Percentiles rank a stretch among this genome's conserved stretches.
phyloP scores from a whole-genome alignment of 2,797 vertebrate species.

The Ammospiza maritima region DNA sequence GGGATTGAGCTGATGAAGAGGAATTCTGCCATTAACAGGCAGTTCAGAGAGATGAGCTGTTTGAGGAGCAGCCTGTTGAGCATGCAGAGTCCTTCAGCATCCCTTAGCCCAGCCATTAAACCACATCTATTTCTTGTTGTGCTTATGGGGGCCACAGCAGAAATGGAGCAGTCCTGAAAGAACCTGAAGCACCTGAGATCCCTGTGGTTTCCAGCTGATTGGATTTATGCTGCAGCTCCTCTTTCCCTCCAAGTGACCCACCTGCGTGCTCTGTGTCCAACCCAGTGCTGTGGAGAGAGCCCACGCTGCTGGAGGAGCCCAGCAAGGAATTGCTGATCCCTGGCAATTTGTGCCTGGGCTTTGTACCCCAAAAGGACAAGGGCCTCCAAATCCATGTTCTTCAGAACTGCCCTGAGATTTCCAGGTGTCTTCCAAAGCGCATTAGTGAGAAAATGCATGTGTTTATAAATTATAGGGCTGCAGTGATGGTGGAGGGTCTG shows the following conservation, averaged over 20 bases:
- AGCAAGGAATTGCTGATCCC: background rate
- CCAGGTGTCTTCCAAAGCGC: accelerated
- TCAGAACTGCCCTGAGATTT: background rate
- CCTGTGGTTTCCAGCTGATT: background rate
- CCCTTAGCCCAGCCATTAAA: background rate
- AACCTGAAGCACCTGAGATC: background rate
- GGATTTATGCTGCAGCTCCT: background rate
- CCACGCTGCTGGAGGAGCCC: accelerated
- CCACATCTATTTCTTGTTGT: background rate
- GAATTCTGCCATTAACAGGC: background rate
- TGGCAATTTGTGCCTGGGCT: accelerated
- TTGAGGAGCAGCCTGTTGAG: background rate
- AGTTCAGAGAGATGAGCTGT: background rate
- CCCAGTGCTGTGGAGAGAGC: background rate
- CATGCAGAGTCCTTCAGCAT: background rate
- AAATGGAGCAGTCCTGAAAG: background rate
- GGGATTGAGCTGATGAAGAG: background rate
- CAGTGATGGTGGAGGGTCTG: too few species aligned
- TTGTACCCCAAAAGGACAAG: background rate
- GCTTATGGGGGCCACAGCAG: background rate
- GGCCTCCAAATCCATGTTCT: background rate
- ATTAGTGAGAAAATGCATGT: background rate
- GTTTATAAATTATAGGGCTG: too few species aligned
- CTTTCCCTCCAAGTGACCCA: background rate
- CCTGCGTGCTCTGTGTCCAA: accelerated